Evolutionary conservation across 2,113 vertebrate genomes (phyloP).

Genomic region (Nanorana parkeri): DNA sequence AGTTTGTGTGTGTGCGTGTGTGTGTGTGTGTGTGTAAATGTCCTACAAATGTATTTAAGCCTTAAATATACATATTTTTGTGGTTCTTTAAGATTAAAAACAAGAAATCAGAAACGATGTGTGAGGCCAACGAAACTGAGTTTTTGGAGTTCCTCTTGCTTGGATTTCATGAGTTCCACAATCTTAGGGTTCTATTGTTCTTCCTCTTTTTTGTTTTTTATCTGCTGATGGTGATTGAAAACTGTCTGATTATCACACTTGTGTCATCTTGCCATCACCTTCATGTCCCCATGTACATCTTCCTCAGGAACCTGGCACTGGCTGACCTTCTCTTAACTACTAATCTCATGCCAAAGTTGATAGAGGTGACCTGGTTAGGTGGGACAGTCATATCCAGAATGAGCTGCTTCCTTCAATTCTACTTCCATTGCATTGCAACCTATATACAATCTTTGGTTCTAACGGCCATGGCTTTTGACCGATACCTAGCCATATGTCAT

Average conservation of each 20-base stretch:
- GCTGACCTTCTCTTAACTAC: not conserved
- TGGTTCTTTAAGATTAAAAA: too few relatives aligned
- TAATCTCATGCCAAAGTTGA: slow-evolving; percentile 13
- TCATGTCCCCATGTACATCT: not conserved
- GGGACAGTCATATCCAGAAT: not conserved
- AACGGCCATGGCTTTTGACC: slow-evolving; percentile 9
- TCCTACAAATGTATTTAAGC: too few relatives aligned
- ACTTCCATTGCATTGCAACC: not conserved
- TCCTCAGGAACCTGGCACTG: slow-evolving; percentile 6
- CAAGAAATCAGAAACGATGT: not conserved
- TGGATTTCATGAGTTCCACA: slow-evolving; percentile 4
- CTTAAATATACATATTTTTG: too few relatives aligned
- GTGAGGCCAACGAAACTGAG: not conserved
- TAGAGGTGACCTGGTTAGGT: not conserved
- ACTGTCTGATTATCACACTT: slow-evolving; percentile 20
- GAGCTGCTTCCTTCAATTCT: slow-evolving; percentile 4
- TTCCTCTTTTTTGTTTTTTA: slow-evolving; percentile 21
- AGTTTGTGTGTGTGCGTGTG: too few relatives aligned
- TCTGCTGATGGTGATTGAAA: not conserved
- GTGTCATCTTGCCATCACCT: not conserved
- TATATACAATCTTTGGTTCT: slow-evolving; percentile 25
- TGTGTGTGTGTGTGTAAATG: too few relatives aligned
- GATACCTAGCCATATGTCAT: not conserved
- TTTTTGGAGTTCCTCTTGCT: slow-evolving; percentile 15
- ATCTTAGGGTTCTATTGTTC: not conserved